Conservation (phyloP, 1,140 invertebrate species). For the Chlorops oryzae region DNA sequence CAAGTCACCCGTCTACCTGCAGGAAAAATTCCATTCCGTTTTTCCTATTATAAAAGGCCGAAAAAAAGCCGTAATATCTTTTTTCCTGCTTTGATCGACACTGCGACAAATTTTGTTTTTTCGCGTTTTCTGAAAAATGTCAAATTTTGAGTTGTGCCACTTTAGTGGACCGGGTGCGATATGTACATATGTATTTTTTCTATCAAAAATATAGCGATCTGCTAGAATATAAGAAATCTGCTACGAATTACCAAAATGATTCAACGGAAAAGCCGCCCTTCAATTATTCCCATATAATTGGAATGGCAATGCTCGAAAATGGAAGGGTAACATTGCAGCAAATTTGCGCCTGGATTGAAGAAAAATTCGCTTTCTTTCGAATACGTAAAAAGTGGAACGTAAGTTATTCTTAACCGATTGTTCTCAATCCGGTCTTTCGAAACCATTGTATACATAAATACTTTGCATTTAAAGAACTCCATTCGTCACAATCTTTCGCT, state of each 20-base stretch:
- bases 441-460: neutral
- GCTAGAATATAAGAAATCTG: conserved; percentile 30
- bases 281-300: conserved; percentile 46
- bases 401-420: conserved; percentile 24
- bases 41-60: too few species aligned
- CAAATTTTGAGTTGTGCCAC: too few species aligned
- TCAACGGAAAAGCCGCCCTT: conserved; percentile 39
- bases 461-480: conserved; percentile 33
- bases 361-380: conserved; percentile 41
- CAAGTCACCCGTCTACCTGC: too few species aligned
- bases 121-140: too few species aligned
- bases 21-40: too few species aligned
- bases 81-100: too few species aligned
- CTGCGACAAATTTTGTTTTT: too few species aligned
- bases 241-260: conserved; percentile 32
- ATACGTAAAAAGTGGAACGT: conserved; percentile 46
- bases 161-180: too few species aligned
- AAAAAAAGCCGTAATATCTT: too few species aligned
- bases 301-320: conserved; percentile 43
- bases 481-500: conserved; percentile 44
- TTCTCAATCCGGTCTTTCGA: neutral
- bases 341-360: conserved; percentile 44
- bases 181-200: too few species aligned
- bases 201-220: conserved; percentile 26
- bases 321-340: conserved; percentile 42